A percentile compares a stretch with the other conserved stretches of the same genome.
Evolutionary conservation across 2,113 vertebrate species (phyloP).

Genomic region (Athene noctua): DNA sequence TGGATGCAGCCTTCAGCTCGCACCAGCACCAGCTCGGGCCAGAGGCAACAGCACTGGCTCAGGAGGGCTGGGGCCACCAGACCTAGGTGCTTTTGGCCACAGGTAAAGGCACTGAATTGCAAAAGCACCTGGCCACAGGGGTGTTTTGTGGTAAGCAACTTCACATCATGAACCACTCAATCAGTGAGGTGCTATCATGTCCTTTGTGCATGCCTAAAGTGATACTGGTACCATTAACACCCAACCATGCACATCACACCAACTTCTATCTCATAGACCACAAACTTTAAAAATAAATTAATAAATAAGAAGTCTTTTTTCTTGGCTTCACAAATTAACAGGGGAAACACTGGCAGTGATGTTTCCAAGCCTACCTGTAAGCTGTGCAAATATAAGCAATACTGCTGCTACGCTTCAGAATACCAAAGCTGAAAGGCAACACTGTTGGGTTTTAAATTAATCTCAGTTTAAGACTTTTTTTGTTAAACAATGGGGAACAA

Average conservation of each 20-base stretch:
- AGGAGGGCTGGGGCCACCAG: not conserved
- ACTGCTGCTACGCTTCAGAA: not conserved
- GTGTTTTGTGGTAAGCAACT: not conserved
- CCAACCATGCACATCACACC: not conserved
- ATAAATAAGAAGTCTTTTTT: too few species aligned
- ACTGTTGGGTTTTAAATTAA: not conserved
- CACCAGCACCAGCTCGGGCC: not conserved
- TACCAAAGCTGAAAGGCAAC: not conserved
- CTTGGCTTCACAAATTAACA: not conserved
- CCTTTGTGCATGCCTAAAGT: not conserved
- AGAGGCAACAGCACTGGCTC: not conserved
- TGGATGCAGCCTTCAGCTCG: not conserved
- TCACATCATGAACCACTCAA: not conserved
- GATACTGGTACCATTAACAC: not conserved
- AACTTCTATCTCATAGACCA: not conserved
- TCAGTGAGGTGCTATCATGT: not conserved
- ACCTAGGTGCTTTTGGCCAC: not conserved
- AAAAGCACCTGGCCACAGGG: not conserved
- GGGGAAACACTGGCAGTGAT: not conserved
- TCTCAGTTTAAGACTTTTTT: not conserved
- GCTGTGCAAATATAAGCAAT: not conserved
- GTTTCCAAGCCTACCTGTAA: not conserved
- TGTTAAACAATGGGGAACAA: not conserved
- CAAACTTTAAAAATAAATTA: too few species aligned
- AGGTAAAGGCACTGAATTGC: not conserved